These are phyloP conservation scores for Elanoides forficatus DNA, from an alignment of 2,113 vertebrate species.

Conservation along the genomic window DNA sequence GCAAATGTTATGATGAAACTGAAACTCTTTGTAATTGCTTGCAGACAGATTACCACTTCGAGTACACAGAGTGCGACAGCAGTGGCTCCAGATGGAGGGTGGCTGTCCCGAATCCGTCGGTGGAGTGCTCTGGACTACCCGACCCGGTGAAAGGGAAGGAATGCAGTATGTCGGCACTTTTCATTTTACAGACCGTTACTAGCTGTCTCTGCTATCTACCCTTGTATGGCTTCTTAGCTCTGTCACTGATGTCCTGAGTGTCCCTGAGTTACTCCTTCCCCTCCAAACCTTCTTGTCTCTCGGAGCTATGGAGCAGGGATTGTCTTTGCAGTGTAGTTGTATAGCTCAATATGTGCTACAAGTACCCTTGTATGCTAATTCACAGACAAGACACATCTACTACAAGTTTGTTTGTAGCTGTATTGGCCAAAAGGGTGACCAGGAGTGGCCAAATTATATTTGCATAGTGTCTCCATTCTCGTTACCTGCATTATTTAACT, in stretches of 20 bases:
- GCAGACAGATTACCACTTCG: conserved; percentile 94
- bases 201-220: neutral
- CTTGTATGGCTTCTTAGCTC: neutral
- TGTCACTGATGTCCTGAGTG: neutral
- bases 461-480: neutral
- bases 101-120: conserved; percentile 84
- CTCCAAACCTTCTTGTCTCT: neutral
- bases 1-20: conserved; percentile 47
- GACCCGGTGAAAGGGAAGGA: conserved; percentile 92
- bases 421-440: neutral
- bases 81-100: conserved; percentile 96
- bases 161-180: conserved; percentile 85
- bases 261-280: neutral
- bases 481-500: neutral
- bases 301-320: neutral
- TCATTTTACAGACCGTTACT: neutral
- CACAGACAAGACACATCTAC: rapidly evolving
- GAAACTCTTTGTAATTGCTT: conserved; percentile 71
- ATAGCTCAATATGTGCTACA: neutral
- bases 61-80: conserved; percentile 97
- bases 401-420: neutral
- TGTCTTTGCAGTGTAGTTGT: neutral
- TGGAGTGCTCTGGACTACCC: conserved; percentile 86
- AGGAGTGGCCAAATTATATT: neutral
- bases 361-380: neutral